These are phyloP conservation scores for Enteromius trimaculatus DNA, from an alignment of 2,797 vertebrate genomes.

Conservation along the genomic window DNA sequence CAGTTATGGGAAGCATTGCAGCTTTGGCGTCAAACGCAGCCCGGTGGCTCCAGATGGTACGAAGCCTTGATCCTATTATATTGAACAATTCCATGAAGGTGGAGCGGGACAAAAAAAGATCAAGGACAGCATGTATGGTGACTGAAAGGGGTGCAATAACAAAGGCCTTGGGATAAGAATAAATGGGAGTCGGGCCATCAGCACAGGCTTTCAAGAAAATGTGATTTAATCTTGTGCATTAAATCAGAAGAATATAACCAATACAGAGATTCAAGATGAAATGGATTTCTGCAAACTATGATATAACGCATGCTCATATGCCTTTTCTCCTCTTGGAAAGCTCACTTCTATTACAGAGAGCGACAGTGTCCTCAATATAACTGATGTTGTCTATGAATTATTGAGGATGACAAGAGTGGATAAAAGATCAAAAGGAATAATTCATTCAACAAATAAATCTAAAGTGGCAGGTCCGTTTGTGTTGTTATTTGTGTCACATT, in stretches of 20 bases:
- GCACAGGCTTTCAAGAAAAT: conserved; percentile 54
- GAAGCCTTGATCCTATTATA: conserved; percentile 63
- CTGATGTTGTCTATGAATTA: neutral
- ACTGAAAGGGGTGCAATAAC: conserved; percentile 35
- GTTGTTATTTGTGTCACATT: conserved; percentile 27
- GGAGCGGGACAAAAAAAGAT: conserved; percentile 53
- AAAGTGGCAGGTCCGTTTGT: conserved; percentile 14
- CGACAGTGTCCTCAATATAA: no score
- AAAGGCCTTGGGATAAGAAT: conserved; percentile 51
- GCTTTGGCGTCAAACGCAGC: conserved; percentile 66
- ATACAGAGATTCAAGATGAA: neutral
- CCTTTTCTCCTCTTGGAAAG: neutral
- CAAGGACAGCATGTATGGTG: conserved; percentile 67
- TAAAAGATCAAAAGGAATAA: neutral
- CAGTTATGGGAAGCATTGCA: conserved; percentile 66
- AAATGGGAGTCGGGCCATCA: conserved; percentile 43
- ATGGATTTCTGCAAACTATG: neutral
- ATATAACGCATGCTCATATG: neutral
- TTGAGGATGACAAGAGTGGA: neutral
- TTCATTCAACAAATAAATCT: conserved; percentile 37
- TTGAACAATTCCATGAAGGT: conserved; percentile 68
- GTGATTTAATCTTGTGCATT: conserved; percentile 47
- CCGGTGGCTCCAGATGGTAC: conserved; percentile 60
- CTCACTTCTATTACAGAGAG: neutral
- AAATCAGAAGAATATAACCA: neutral